These are phyloP conservation scores for Beroe ovata DNA, from an alignment of 37 sponge, comb jelly and placozoan species.

Conservation along the genomic window DNA sequence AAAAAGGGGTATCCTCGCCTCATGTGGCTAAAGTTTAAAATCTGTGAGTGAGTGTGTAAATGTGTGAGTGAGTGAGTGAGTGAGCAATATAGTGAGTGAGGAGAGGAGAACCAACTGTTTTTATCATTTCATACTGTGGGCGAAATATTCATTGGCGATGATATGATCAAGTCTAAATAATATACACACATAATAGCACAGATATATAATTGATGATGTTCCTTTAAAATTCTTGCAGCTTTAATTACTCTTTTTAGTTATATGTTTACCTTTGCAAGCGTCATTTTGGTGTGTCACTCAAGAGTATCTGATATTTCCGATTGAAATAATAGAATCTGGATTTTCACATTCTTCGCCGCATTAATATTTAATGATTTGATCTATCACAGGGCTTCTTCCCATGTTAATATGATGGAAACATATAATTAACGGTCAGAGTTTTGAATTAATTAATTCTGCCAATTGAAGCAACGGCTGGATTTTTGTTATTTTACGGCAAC, in stretches of 20 bases:
- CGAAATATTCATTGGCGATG: conserved; percentile 52
- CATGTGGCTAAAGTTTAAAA: conserved; percentile 37
- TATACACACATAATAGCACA: too few species aligned
- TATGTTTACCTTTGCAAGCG: conserved; percentile 29
- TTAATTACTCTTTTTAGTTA: conserved; percentile 49
- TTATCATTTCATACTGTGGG: conserved; percentile 60
- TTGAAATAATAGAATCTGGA: background rate
- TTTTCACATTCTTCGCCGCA: background rate
- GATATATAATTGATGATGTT: conserved; percentile 20
- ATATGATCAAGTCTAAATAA: too few species aligned
- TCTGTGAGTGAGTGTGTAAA: too few species aligned
- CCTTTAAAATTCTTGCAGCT: background rate
- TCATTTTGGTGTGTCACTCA: too few species aligned
- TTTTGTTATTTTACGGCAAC: conserved; percentile 56
- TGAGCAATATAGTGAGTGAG: background rate
- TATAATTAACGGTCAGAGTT: conserved; percentile 30
- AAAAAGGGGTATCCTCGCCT: conserved; percentile 18
- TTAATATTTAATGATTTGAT: background rate
- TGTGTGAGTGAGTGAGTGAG: background rate
- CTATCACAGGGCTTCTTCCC: background rate
- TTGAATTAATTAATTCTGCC: conserved; percentile 63
- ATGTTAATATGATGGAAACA: too few species aligned
- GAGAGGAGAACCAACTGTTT: conserved; percentile 38
- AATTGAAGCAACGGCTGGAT: conserved; percentile 66
- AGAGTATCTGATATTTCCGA: too few species aligned